phyloP scores from a whole-genome alignment of 2,113 vertebrate genomes.

The Ailuropoda melanoleuca region DNA sequence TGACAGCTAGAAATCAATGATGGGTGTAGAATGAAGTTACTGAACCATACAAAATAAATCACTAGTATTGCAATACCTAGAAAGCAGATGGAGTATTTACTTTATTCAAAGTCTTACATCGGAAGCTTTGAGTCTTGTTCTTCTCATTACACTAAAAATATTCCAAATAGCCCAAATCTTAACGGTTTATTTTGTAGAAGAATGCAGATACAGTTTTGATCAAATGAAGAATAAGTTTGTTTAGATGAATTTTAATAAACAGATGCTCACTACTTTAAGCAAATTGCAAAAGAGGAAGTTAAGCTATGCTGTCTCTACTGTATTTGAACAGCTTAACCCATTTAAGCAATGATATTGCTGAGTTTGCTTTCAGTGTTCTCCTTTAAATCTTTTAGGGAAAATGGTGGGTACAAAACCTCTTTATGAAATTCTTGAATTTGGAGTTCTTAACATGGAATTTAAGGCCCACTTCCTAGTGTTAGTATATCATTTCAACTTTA shows the following conservation, averaged over 20 bases:
- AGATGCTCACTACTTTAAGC: not conserved
- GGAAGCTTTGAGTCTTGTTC: not conserved
- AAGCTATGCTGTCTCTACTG: not conserved
- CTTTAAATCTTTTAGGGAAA: not conserved
- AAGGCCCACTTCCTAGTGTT: not conserved
- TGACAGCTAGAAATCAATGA: not conserved
- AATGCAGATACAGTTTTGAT: not conserved
- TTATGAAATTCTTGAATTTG: not conserved
- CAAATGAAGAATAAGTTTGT: not conserved
- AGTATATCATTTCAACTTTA: not conserved
- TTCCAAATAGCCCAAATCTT: not conserved
- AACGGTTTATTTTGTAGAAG: not conserved
- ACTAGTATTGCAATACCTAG: not conserved
- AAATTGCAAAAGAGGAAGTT: not conserved
- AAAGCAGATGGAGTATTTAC: not conserved
- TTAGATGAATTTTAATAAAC: not conserved
- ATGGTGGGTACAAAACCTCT: not conserved
- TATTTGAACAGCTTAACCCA: not conserved
- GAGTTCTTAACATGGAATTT: not conserved
- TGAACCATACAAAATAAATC: not conserved
- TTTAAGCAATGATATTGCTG: not conserved
- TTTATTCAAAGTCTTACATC: not conserved
- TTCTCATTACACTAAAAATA: slow-evolving; percentile 39
- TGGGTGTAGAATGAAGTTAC: not conserved
- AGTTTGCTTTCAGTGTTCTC: not conserved